These are phyloP conservation scores for Chrysaora quinquecirrha DNA, from an alignment of 30 jellyfish, hydroid and myxozoan species.

Conservation along the genomic window DNA sequence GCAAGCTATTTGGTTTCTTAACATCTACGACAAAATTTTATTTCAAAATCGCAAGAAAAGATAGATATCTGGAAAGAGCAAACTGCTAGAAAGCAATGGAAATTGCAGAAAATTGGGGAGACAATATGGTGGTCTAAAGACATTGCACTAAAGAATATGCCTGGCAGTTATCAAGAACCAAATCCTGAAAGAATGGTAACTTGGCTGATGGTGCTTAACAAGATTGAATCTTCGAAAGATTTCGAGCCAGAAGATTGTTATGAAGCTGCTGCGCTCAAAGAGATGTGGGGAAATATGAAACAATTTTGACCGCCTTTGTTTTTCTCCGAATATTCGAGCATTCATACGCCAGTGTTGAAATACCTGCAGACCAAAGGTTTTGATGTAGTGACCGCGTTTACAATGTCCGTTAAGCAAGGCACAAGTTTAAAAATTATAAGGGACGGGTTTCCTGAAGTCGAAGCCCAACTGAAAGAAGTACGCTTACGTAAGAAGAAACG, in stretches of 20 bases:
- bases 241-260: slow-evolving; percentile 11
- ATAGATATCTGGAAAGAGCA: slow-evolving; percentile 8
- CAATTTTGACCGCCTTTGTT: slow-evolving; percentile 35
- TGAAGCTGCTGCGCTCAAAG: slow-evolving; percentile 34
- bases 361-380: slow-evolving; percentile 35
- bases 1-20: background rate
- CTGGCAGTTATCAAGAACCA: background rate
- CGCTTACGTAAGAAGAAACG: slow-evolving; percentile 16
- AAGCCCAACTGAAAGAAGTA: slow-evolving; percentile 1
- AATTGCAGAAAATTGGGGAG: slow-evolving; percentile 6
- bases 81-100: background rate
- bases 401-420: slow-evolving; percentile 38
- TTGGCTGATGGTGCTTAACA: background rate
- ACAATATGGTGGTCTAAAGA: slow-evolving; percentile 7
- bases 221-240: slow-evolving; percentile 11
- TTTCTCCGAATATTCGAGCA: slow-evolving; percentile 20
- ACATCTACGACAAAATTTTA: background rate
- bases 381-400: slow-evolving; percentile 32
- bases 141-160: background rate
- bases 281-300: slow-evolving; percentile 38
- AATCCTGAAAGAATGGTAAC: background rate
- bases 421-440: background rate
- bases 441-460: slow-evolving; percentile 28
- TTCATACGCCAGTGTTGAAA: slow-evolving; percentile 44
- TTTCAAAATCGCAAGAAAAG: background rate